Evolutionary conservation across 2,113 vertebrate species (phyloP).

Genomic region (Nothoprocta perdicaria): DNA sequence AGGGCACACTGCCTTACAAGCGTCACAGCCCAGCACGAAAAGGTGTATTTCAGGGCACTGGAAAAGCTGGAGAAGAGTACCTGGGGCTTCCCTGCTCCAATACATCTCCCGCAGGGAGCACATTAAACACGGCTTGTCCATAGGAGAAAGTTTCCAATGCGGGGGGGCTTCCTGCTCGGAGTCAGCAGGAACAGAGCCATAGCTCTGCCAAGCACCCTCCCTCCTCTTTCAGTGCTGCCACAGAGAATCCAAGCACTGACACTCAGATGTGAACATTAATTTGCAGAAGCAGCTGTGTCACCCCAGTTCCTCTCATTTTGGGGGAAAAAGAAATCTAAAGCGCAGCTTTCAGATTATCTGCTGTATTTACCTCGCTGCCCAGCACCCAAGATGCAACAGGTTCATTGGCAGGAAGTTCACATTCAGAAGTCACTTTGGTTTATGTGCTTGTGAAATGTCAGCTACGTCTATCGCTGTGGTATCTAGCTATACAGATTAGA

Average conservation of each 20-base stretch:
- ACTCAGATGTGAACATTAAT: background rate
- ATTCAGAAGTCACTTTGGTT: background rate
- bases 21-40: background rate
- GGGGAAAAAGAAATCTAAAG: background rate
- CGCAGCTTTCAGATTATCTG: background rate
- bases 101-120: background rate
- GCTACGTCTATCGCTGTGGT: background rate
- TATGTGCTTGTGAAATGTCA: background rate
- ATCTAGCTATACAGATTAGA: slow-evolving; percentile 43
- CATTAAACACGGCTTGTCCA: accelerated
- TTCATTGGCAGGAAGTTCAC: background rate
- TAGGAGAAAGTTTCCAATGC: background rate
- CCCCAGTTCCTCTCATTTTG: background rate
- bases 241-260: background rate
- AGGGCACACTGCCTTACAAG: background rate
- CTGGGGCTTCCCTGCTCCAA: background rate
- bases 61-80: background rate
- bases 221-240: background rate
- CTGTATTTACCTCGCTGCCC: accelerated
- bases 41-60: accelerated
- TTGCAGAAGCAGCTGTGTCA: background rate
- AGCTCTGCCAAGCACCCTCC: background rate
- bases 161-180: background rate
- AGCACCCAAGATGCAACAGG: background rate
- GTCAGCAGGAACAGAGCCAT: background rate